Conservation (phyloP, 2,888 invertebrate genomes). For the Drosophila acutilabella region DNA sequence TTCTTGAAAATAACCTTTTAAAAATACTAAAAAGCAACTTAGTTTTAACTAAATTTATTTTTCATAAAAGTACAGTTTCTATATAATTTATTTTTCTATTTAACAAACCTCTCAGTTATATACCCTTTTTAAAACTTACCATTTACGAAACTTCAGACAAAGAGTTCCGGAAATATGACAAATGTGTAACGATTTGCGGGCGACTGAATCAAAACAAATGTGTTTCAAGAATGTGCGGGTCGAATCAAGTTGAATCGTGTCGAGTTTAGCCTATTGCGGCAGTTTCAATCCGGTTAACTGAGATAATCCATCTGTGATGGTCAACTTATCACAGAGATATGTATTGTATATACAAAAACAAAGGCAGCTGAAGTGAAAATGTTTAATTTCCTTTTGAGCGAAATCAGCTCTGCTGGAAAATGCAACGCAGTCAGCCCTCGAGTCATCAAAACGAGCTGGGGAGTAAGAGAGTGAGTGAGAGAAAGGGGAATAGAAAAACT, state of each 20-base stretch:
- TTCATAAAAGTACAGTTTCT: too few species aligned
- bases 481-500: constrained; percentile 24
- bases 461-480: constrained; percentile 5
- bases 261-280: not conserved
- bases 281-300: constrained; percentile 14
- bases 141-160: not conserved
- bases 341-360: constrained; percentile 25
- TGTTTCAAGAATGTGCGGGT: constrained; percentile 31
- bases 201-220: not conserved
- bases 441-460: constrained; percentile 19
- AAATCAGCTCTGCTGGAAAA: constrained; percentile 55
- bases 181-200: constrained; percentile 7
- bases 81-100: too few species aligned
- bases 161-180: constrained; percentile 7
- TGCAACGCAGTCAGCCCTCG: constrained; percentile 35
- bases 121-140: not conserved
- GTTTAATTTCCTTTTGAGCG: constrained; percentile 73
- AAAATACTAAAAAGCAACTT: not conserved
- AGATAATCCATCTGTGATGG: constrained; percentile 39
- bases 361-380: constrained; percentile 57
- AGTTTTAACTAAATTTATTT: too few species aligned
- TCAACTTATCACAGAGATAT: constrained; percentile 43
- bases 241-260: not conserved
- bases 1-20: not conserved
- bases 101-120: not conserved